Evolutionary conservation across 35 echinoderm and acorn worm genomes (phyloP).

Genomic region (Nesometra sesokonis): DNA sequence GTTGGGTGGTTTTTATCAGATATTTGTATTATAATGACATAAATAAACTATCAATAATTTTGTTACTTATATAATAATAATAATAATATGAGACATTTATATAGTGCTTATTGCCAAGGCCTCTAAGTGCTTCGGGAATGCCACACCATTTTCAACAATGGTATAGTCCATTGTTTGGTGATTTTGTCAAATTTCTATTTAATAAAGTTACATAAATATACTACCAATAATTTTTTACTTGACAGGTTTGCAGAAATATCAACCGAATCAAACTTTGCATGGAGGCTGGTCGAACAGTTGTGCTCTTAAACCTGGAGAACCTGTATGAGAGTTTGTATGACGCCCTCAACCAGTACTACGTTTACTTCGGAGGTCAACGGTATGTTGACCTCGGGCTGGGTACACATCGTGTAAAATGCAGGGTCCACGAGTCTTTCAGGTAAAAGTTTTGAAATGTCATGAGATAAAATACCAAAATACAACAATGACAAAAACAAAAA

Average conservation of each 20-base stretch:
- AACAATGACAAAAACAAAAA: not conserved
- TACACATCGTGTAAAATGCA: conserved; percentile 16
- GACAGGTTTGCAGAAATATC: conserved; percentile 20
- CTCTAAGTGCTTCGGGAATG: too few relatives aligned
- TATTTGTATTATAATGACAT: too few relatives aligned
- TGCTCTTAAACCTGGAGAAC: conserved; percentile 22
- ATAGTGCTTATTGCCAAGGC: too few relatives aligned
- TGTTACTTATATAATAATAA: too few relatives aligned
- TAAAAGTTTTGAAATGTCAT: not conserved
- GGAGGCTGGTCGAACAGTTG: conserved; percentile 22
- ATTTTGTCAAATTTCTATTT: not conserved
- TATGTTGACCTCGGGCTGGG: conserved; percentile 29
- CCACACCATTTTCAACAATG: not conserved
- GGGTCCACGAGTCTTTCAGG: conserved; percentile 25
- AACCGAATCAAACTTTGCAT: conserved; percentile 17
- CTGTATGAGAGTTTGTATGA: conserved; percentile 34
- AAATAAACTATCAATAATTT: too few relatives aligned
- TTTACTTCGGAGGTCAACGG: conserved; percentile 24
- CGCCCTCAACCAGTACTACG: conserved; percentile 30
- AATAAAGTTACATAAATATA: not conserved
- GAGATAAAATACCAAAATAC: not conserved
- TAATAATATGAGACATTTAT: too few relatives aligned
- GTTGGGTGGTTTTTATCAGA: too few relatives aligned
- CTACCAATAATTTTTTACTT: not conserved
- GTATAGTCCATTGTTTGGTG: not conserved